Evolutionary conservation across 2,113 vertebrate species (phyloP).

Genomic region (Ranitomeya imitator): DNA sequence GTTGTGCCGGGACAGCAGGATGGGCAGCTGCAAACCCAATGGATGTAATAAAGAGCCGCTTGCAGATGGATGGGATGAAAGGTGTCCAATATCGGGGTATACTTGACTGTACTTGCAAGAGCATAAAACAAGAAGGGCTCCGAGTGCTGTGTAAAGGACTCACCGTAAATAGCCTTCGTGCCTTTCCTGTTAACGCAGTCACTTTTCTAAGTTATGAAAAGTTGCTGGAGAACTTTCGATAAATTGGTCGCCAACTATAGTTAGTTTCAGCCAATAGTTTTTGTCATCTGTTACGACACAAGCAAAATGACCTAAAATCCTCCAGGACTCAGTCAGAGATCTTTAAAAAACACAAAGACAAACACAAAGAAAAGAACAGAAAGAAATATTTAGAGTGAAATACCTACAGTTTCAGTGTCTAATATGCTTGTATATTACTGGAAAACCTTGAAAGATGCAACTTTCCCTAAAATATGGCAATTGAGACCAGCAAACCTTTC

Average conservation of each 20-base stretch:
- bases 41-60: slow-evolving; percentile 81
- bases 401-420: background rate
- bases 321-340: background rate
- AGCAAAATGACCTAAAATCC: background rate
- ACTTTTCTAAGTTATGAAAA: slow-evolving; percentile 82
- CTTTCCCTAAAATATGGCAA: background rate
- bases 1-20: slow-evolving; percentile 73
- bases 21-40: slow-evolving; percentile 80
- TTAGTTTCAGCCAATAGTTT: background rate
- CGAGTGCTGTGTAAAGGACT: slow-evolving; percentile 79
- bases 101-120: slow-evolving; percentile 76
- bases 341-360: background rate
- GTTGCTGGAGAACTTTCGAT: slow-evolving; percentile 67
- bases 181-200: slow-evolving; percentile 82
- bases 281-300: background rate
- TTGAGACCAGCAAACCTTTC: background rate
- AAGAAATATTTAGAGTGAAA: background rate
- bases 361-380: no score
- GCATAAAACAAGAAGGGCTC: slow-evolving; percentile 73
- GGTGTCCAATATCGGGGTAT: slow-evolving; percentile 70
- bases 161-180: slow-evolving; percentile 77
- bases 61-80: slow-evolving; percentile 79
- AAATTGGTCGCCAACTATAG: slow-evolving; percentile 29
- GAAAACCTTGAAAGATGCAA: background rate
- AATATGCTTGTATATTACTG: background rate